phyloP scores from a whole-genome alignment of 2,797 vertebrate genomes.

The Prunella strophiata region DNA sequence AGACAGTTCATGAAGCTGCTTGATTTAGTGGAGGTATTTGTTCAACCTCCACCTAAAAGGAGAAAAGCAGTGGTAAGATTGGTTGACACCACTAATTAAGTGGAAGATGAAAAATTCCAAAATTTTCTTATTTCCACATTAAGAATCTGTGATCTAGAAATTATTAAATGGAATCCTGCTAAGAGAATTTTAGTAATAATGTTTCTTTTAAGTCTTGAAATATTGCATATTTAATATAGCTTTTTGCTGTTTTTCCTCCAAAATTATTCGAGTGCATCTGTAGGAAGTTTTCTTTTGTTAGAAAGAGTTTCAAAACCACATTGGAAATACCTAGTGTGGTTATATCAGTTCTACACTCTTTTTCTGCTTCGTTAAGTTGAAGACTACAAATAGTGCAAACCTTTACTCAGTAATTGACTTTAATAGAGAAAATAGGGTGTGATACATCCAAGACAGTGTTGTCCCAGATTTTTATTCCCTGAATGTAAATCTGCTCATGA shows the following conservation, averaged over 20 bases:
- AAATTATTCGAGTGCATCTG: background rate
- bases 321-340: background rate
- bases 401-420: background rate
- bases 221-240: fast-evolving
- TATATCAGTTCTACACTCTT: background rate
- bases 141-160: background rate
- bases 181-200: background rate
- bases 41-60: background rate
- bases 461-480: constrained; percentile 2
- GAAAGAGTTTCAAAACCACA: background rate
- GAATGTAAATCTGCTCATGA: background rate
- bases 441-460: background rate
- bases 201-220: background rate
- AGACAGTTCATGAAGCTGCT: background rate
- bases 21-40: background rate
- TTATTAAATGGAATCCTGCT: background rate
- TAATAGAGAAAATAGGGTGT: background rate
- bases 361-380: background rate
- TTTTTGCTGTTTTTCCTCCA: background rate
- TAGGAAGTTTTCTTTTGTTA: background rate
- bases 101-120: background rate
- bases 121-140: background rate
- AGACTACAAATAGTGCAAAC: background rate
- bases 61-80: background rate
- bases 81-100: background rate